phyloP scores from a whole-genome alignment of 2,888 invertebrate species.

The Zootermopsis nevadensis region DNA sequence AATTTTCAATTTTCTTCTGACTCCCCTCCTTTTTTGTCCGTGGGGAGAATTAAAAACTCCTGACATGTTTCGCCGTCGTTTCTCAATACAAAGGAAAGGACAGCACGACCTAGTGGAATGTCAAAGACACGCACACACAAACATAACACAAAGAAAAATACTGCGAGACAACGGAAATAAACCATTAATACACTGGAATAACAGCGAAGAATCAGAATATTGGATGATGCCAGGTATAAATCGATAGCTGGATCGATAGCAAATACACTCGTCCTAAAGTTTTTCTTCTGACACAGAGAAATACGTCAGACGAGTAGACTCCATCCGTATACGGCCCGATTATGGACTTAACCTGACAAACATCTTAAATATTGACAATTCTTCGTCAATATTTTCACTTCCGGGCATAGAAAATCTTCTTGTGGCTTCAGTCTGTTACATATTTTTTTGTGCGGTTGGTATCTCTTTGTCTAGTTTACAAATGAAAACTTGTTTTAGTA shows the following conservation, averaged over 20 bases:
- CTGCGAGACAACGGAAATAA: conserved; percentile 34
- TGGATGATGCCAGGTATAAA: neutral
- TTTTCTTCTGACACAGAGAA: too few species aligned
- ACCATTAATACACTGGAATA: conserved; percentile 42
- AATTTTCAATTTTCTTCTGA: conserved; percentile 53
- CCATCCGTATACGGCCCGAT: too few species aligned
- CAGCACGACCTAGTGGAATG: conserved; percentile 46
- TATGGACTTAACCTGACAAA: too few species aligned
- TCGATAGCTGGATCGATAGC: neutral
- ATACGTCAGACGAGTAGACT: too few species aligned
- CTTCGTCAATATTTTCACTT: too few species aligned
- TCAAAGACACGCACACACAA: conserved; percentile 49
- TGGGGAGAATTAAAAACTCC: conserved; percentile 54
- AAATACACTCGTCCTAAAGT: neutral
- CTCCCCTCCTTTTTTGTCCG: conserved; percentile 49
- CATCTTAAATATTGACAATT: too few species aligned
- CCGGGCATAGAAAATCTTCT: too few species aligned
- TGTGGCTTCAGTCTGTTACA: too few species aligned
- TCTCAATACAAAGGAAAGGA: conserved; percentile 49
- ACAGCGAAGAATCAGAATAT: conserved; percentile 31
- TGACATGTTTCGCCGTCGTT: conserved; percentile 52
- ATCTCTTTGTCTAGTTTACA: too few species aligned
- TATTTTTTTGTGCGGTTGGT: too few species aligned
- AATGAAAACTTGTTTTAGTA: too few species aligned
- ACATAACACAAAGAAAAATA: conserved; percentile 28